phyloP scores from a whole-genome alignment of 2,888 invertebrate genomes.

The Drosophila pegasa region DNA sequence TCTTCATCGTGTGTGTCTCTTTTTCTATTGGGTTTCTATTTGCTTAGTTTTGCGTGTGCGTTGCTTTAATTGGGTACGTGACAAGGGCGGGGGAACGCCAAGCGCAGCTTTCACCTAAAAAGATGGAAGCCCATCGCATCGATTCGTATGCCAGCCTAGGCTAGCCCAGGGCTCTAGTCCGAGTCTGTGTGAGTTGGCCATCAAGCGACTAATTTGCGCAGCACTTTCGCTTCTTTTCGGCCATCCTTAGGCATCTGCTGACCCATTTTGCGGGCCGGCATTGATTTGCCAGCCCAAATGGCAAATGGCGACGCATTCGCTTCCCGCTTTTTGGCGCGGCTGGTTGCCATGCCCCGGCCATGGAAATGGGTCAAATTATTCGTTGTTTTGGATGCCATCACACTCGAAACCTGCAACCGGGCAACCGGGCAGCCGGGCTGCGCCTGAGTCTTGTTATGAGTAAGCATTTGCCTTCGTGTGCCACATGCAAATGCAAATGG shows the following conservation, averaged over 20 bases:
- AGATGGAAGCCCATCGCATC: conserved; percentile 19
- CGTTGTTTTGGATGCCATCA: conserved; percentile 29
- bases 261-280: conserved; percentile 28
- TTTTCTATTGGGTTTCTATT: conserved; percentile 56
- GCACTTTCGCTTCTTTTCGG: conserved; percentile 43
- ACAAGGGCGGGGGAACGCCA: conserved; percentile 24
- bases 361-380: conserved; percentile 63
- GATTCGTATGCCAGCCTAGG: conserved; percentile 19
- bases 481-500: conserved; percentile 50
- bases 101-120: conserved; percentile 51
- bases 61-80: conserved; percentile 68
- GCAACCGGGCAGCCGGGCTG: too few species aligned
- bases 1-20: neutral
- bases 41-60: conserved; percentile 62
- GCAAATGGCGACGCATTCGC: conserved; percentile 40
- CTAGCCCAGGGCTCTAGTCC: conserved; percentile 48
- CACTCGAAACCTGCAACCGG: conserved; percentile 49
- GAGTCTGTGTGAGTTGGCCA: conserved; percentile 1
- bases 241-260: conserved; percentile 24
- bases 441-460: conserved; percentile 47
- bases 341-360: conserved; percentile 33
- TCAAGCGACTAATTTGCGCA: conserved; percentile 16
- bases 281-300: conserved; percentile 14
- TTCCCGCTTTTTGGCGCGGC: conserved; percentile 31
- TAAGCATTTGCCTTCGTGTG: conserved; percentile 38